Evolutionary conservation across 2,113 vertebrate genomes (phyloP).

Genomic region (Nipponia nippon): DNA sequence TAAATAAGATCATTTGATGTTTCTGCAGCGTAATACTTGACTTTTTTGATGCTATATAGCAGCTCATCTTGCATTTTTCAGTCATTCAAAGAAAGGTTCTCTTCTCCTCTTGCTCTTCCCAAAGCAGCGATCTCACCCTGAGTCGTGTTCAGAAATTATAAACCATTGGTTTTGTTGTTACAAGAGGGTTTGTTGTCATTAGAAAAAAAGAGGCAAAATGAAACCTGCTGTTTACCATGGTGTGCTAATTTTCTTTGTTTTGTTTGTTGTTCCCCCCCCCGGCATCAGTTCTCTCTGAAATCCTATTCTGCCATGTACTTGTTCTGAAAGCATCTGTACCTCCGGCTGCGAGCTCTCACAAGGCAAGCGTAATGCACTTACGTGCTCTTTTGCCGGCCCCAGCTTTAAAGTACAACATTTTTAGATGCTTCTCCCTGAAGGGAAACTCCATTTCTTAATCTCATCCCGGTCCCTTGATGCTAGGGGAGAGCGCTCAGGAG

Average conservation of each 20-base stretch:
- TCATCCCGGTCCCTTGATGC: neutral
- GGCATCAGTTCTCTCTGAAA: neutral
- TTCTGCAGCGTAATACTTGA: neutral
- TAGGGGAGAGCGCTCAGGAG: neutral
- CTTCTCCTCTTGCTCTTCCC: neutral
- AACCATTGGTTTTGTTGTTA: neutral
- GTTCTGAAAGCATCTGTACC: accelerated
- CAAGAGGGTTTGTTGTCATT: neutral
- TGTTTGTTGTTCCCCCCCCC: neutral
- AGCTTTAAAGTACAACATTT: neutral
- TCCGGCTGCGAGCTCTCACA: neutral
- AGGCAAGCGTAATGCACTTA: accelerated
- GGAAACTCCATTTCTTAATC: accelerated
- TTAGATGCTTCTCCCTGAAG: neutral
- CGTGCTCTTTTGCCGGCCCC: neutral
- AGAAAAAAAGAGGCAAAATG: neutral
- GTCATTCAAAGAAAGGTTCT: neutral
- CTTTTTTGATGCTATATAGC: neutral
- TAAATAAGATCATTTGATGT: accelerated
- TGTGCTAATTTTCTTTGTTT: accelerated
- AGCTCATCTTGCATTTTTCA: neutral
- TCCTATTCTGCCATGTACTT: accelerated
- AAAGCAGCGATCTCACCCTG: neutral
- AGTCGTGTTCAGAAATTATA: neutral
- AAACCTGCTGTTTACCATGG: too few relatives aligned